Conservation (phyloP, 2,888 invertebrate genomes). For the Pseudolycoriella hygida region DNA sequence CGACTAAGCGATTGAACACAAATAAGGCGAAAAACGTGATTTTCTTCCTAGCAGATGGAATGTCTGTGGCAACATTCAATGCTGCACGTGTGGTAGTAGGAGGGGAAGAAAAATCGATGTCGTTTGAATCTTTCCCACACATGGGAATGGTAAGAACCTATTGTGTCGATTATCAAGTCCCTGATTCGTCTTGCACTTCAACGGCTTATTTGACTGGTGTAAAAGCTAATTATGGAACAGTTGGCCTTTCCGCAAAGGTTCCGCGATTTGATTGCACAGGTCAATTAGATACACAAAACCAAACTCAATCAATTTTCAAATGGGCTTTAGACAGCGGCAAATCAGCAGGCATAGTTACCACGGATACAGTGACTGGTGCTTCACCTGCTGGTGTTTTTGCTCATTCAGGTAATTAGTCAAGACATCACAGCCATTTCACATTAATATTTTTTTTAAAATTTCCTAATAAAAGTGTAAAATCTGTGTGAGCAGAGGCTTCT, state of each 20-base stretch:
- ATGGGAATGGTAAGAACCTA: slow-evolving; percentile 63
- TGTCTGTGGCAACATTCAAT: slow-evolving; percentile 66
- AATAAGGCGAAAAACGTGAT: slow-evolving; percentile 58
- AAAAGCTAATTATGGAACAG: slow-evolving; percentile 52
- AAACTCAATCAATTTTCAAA: slow-evolving; percentile 44
- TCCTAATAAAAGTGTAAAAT: too few species aligned
- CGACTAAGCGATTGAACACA: slow-evolving; percentile 16
- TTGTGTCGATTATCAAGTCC: slow-evolving; percentile 56
- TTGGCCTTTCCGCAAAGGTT: slow-evolving; percentile 47
- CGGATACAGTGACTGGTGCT: slow-evolving; percentile 61
- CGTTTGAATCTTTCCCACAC: slow-evolving; percentile 59
- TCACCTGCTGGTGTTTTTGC: slow-evolving; percentile 51
- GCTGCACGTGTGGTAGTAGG: slow-evolving; percentile 60
- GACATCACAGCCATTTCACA: too few species aligned
- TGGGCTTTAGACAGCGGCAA: slow-evolving; percentile 50
- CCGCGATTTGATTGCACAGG: slow-evolving; percentile 38
- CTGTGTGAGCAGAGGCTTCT: too few species aligned
- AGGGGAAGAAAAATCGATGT: slow-evolving; percentile 52
- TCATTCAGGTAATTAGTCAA: slow-evolving; percentile 33
- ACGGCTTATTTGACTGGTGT: slow-evolving; percentile 66
- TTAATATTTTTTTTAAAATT: too few species aligned
- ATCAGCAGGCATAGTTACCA: slow-evolving; percentile 50
- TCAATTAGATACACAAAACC: slow-evolving; percentile 32
- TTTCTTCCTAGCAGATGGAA: slow-evolving; percentile 72
- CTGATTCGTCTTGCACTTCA: slow-evolving; percentile 70